Percentiles rank a stretch among this genome's conserved stretches.
phyloP scores from a whole-genome alignment of 2,888 invertebrate genomes.

The Spisula subtruncata region DNA sequence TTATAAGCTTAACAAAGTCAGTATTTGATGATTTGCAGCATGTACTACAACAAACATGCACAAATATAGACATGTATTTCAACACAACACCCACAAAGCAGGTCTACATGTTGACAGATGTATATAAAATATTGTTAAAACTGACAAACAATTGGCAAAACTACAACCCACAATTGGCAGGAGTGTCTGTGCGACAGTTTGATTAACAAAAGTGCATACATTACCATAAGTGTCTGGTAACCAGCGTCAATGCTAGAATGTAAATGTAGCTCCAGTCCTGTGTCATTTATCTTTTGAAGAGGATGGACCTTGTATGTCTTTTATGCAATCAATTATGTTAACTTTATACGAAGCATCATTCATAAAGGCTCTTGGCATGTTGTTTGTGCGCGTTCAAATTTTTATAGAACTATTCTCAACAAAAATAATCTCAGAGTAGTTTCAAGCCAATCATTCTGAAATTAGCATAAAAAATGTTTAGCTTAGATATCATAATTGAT shows the following conservation, averaged over 20 bases:
- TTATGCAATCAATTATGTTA: not conserved
- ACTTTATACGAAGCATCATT: not conserved
- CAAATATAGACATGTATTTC: not conserved
- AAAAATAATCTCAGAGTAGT: not conserved
- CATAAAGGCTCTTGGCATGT: not conserved
- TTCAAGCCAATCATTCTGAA: not conserved
- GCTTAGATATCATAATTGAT: not conserved
- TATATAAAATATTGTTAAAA: not conserved
- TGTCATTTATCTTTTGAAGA: too few species aligned
- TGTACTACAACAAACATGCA: too few species aligned
- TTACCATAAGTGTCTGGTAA: not conserved
- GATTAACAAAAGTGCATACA: not conserved
- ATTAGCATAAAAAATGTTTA: constrained; percentile 7
- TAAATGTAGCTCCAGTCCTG: too few species aligned
- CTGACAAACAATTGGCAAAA: not conserved
- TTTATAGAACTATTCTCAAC: not conserved
- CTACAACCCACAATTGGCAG: not conserved
- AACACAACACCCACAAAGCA: not conserved
- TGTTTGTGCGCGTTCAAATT: not conserved
- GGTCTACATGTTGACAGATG: not conserved
- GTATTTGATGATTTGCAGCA: too few species aligned
- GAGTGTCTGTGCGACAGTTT: not conserved
- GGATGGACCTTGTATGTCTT: not conserved
- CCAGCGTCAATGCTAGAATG: not conserved
- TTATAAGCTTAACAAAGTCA: too few species aligned